Percentiles rank a stretch among this genome's conserved stretches.
These are phyloP conservation scores for Calidris pugnax DNA, from an alignment of 2,113 vertebrate species.

Conservation along the genomic window DNA sequence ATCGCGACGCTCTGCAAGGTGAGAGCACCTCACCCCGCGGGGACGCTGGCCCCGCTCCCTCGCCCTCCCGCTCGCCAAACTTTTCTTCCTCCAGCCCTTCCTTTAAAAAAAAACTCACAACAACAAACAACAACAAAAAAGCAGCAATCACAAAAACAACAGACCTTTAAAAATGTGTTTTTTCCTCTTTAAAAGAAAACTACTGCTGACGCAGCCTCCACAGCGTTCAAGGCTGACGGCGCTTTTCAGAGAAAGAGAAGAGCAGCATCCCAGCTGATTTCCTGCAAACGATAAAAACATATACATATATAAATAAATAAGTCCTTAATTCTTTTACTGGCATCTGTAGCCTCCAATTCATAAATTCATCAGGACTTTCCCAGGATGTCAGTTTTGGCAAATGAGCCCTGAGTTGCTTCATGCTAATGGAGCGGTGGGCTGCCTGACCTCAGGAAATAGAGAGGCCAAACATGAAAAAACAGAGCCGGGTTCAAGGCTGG, in stretches of 20 bases:
- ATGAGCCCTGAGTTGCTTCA: slow-evolving; percentile 53
- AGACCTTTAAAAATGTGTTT: slow-evolving; percentile 30
- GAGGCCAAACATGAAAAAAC: slow-evolving; percentile 72
- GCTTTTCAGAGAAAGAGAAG: slow-evolving; percentile 3
- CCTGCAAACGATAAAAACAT: background rate
- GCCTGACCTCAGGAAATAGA: slow-evolving; percentile 74
- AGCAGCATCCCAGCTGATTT: slow-evolving; percentile 1
- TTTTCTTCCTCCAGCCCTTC: background rate
- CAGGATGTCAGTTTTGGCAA: slow-evolving; percentile 58
- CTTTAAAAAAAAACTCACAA: background rate
- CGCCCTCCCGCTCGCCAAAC: background rate
- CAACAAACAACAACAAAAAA: background rate
- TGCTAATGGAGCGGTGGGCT: slow-evolving; percentile 67
- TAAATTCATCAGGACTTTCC: slow-evolving; percentile 64
- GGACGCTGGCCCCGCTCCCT: background rate
- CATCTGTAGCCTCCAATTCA: slow-evolving; percentile 59
- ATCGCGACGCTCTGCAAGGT: background rate
- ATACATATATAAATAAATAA: background rate
- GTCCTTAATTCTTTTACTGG: slow-evolving; percentile 39
- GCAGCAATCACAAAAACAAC: background rate
- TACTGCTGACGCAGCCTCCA: slow-evolving; percentile 21
- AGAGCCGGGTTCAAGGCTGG: slow-evolving; percentile 66
- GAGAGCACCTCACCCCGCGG: background rate
- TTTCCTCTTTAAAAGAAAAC: slow-evolving; percentile 36
- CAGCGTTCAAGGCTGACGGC: background rate